A percentile compares a stretch with the other conserved stretches of the same genome.
Conservation (phyloP, 2,888 invertebrate genomes). For the Zele albiditarsus region DNA sequence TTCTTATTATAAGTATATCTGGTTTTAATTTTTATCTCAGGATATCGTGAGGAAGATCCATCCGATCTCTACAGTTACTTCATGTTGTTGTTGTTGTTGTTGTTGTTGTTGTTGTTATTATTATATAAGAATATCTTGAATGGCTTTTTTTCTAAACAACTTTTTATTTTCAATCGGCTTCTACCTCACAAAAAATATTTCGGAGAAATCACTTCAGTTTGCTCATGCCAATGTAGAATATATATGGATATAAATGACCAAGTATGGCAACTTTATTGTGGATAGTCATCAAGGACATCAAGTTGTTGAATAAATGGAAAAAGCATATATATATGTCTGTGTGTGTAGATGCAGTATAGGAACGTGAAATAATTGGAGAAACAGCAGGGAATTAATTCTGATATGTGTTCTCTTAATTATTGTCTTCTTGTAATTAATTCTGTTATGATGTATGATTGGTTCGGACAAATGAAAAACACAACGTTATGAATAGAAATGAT, state of each 20-base stretch:
- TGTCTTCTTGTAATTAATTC: neutral
- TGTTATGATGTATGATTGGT: neutral
- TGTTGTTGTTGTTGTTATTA: neutral
- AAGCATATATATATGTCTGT: neutral
- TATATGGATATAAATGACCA: conserved; percentile 1
- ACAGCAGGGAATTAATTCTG: neutral
- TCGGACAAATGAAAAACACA: neutral
- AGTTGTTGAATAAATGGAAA: conserved; percentile 1
- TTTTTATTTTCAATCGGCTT: no score
- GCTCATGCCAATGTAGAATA: neutral
- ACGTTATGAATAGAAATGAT: neutral
- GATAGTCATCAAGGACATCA: neutral
- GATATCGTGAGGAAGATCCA: conserved; percentile 28
- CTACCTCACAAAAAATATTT: no score
- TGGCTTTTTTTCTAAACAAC: neutral
- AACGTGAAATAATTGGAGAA: neutral
- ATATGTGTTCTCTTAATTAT: neutral
- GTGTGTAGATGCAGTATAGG: neutral
- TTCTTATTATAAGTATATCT: conserved; percentile 10
- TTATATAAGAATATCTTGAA: neutral
- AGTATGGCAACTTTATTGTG: neutral
- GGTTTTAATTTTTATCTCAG: conserved; percentile 42
- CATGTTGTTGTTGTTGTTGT: neutral
- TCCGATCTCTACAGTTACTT: neutral
- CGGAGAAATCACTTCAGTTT: no score